Percentiles rank a stretch among this genome's conserved stretches.
Evolutionary conservation across 1,140 invertebrate species (phyloP).

Genomic region (Halictus rubicundus): DNA sequence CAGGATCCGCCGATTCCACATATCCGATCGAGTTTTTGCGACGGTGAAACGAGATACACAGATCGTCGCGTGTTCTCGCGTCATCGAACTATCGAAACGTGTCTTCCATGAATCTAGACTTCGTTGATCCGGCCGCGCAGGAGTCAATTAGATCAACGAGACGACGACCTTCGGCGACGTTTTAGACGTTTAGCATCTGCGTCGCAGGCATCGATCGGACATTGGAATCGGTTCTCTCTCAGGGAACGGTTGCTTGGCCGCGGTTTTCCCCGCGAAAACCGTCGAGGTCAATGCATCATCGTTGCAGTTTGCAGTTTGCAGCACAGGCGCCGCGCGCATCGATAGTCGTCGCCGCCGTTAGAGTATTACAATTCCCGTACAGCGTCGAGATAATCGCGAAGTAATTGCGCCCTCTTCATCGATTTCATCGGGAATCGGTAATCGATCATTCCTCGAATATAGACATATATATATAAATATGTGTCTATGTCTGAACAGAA

Average conservation of each 20-base stretch:
- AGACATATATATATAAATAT: too few relatives aligned
- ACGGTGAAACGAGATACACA: not conserved
- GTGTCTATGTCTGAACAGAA: too few relatives aligned
- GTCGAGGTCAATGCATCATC: constrained; percentile 15
- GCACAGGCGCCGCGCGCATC: not conserved
- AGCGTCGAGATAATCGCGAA: constrained; percentile 32
- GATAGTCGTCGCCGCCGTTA: not conserved
- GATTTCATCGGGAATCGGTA: not conserved
- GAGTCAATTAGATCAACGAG: constrained; percentile 37
- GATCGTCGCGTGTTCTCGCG: not conserved
- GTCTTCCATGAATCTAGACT: constrained; percentile 54
- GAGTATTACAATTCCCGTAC: constrained; percentile 15
- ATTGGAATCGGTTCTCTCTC: constrained; percentile 31
- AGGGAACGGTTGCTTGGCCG: not conserved
- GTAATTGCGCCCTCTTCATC: not conserved
- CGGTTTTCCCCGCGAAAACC: constrained; percentile 2
- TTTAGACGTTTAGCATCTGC: not conserved
- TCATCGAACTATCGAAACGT: constrained; percentile 22
- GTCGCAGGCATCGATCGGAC: constrained; percentile 23
- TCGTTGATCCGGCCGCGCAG: constrained; percentile 23
- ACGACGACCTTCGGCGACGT: constrained; percentile 12
- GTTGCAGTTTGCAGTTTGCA: too few relatives aligned
- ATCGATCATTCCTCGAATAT: constrained; percentile 13
- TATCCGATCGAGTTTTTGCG: constrained; percentile 3
- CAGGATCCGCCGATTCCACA: not conserved